phyloP scores from a whole-genome alignment of 2,888 invertebrate species.

The Ischnura elegans region DNA sequence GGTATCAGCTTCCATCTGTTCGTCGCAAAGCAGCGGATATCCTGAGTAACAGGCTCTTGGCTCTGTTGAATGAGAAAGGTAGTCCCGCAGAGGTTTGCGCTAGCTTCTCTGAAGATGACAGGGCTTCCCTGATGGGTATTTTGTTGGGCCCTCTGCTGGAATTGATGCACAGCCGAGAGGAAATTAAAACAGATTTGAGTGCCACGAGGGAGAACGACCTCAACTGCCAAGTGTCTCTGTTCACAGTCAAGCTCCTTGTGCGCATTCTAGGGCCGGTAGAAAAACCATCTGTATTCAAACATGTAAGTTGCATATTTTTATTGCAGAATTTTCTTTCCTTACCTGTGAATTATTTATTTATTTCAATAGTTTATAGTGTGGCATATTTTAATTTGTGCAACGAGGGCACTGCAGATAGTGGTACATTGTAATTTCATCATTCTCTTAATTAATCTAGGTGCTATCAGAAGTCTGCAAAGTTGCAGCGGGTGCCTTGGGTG shows the following conservation, averaged over 20 bases:
- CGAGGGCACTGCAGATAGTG: background rate
- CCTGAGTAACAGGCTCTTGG: slow-evolving; percentile 89
- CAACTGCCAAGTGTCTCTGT: slow-evolving; percentile 90
- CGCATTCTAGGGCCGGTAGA: slow-evolving; percentile 83
- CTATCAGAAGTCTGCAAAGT: slow-evolving; percentile 29
- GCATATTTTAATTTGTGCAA: background rate
- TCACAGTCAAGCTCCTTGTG: slow-evolving; percentile 91
- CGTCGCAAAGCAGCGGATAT: slow-evolving; percentile 91
- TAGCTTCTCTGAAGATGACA: slow-evolving; percentile 25
- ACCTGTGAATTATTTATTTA: background rate
- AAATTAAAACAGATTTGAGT: slow-evolving; percentile 76
- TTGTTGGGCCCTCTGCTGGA: slow-evolving; percentile 83
- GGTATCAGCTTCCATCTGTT: slow-evolving; percentile 86
- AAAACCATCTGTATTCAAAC: slow-evolving; percentile 85
- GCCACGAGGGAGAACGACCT: slow-evolving; percentile 82
- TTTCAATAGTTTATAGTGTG: background rate
- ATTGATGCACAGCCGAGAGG: slow-evolving; percentile 81
- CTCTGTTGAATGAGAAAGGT: slow-evolving; percentile 77
- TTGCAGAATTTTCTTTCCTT: background rate
- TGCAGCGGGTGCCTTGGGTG: slow-evolving; percentile 8
- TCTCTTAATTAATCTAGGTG: background rate
- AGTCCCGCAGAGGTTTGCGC: background rate
- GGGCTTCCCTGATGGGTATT: slow-evolving; percentile 73
- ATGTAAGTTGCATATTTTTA: slow-evolving; percentile 78
- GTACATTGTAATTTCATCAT: background rate